Percentiles rank a stretch among this genome's conserved stretches.
Evolutionary conservation across 2,797 vertebrate genomes (phyloP).

Genomic region (Sebastes itinus): DNA sequence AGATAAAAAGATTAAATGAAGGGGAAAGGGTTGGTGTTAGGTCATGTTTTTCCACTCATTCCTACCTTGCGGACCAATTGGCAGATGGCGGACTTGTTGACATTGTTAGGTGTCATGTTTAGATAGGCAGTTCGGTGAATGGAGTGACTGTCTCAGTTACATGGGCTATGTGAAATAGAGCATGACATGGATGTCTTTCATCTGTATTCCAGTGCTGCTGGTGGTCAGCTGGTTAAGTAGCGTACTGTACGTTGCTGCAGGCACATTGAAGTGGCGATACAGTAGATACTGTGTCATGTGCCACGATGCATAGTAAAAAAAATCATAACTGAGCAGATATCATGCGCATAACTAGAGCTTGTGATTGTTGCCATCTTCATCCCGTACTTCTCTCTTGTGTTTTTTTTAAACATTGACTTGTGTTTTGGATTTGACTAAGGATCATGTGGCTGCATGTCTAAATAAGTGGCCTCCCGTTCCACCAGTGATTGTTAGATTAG

Average conservation of each 20-base stretch:
- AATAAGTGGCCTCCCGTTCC: neutral
- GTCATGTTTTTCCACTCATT: neutral
- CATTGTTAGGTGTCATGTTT: constrained; percentile 64
- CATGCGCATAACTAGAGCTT: neutral
- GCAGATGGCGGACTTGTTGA: constrained; percentile 48
- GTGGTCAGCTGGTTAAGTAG: constrained; percentile 30
- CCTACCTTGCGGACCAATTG: constrained; percentile 19
- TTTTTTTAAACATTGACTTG: neutral
- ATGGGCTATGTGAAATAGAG: constrained; percentile 53
- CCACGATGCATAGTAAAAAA: neutral
- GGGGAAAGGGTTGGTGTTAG: neutral
- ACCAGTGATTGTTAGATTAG: neutral
- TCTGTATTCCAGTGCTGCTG: constrained; percentile 17
- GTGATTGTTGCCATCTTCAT: neutral
- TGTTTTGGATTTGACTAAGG: neutral
- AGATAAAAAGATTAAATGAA: neutral
- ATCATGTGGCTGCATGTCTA: neutral
- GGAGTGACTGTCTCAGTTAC: constrained; percentile 55
- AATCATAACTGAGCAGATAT: neutral
- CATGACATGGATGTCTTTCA: constrained; percentile 45
- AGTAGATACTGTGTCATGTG: neutral
- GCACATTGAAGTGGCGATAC: neutral
- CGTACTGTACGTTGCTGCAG: neutral
- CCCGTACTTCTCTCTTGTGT: neutral
- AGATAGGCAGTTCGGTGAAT: constrained; percentile 41